Evolutionary conservation across 2,888 invertebrate species (phyloP), one percentile per base, ranked within the genome.

Genomic region (Deilephila elpenor): DNA sequence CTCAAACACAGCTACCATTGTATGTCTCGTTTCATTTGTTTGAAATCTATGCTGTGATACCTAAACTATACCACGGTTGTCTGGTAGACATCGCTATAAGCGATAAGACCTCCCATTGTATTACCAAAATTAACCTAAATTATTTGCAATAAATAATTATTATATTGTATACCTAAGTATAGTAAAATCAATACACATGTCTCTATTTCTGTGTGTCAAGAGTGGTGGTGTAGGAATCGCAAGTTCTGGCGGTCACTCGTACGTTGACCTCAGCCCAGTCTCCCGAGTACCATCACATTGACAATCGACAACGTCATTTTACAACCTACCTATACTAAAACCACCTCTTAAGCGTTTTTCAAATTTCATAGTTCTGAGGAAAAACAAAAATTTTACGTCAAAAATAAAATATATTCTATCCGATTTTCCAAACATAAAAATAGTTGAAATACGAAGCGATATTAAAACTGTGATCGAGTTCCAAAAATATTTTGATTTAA

Each of bases 201-300:
- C 20, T 67, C 25, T n/a, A 64, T 59, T 37, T 73, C 59, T 67
- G 59, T 59, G 37, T 59, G 34, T 79, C 75, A 76, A 84, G 79
- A 80, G 81, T 74, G 74, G 76, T 71, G 34, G 75, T 76, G 78
- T 80, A 79, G 78, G 77, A 71, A 80, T 85, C 84, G 83, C 76
- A 79, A 82, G 84, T 82, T 82, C 83, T 82, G 82, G 76, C 88
- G 89, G 89, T 86, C 88, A 85, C 78, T 82, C 84, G 92, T 88
- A 83, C 91, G 81, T 92, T 92, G 92, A 92, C 91, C 92, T 88
- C 88, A 78, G 78, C 80, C 77, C 64, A 67, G 67, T 73, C 56
- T 83, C 80, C 80, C 79, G 78, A 78, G 78, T 80, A 84, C 77
- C 80, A 80, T 83, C 80, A 82, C 81, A 84, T 82, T 85, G 88